Conservation (phyloP, 1,140 invertebrate species). For the Marisa cornuarietis region DNA sequence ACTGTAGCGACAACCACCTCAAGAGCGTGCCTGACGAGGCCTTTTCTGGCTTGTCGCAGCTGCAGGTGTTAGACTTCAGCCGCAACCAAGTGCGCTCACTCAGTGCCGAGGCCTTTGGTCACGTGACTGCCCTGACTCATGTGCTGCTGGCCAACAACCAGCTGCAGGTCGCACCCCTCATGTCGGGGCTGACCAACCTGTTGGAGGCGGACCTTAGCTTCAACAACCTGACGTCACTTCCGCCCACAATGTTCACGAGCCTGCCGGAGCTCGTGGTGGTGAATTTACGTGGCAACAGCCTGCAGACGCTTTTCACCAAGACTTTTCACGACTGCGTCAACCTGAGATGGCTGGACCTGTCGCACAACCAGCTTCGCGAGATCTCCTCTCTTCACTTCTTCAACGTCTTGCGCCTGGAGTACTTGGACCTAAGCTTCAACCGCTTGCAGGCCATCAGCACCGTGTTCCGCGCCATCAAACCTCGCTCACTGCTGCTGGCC, state of each 20-base stretch:
- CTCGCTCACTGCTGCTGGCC: slow-evolving; percentile 27
- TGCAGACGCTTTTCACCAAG: slow-evolving; percentile 18
- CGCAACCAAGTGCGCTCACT: slow-evolving; percentile 20
- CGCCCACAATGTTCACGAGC: slow-evolving; percentile 14
- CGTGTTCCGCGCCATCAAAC: slow-evolving; percentile 14
- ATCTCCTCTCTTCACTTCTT: slow-evolving; percentile 13
- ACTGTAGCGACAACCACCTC: slow-evolving; percentile 32
- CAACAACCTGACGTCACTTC: slow-evolving; percentile 25
- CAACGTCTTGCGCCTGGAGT: background rate
- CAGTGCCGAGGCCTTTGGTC: slow-evolving; percentile 20
- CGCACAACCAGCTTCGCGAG: slow-evolving; percentile 17
- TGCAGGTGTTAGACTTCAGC: slow-evolving; percentile 25
- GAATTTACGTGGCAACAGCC: slow-evolving; percentile 5
- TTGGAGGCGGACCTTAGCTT: slow-evolving; percentile 21
- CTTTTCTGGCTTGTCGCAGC: slow-evolving; percentile 19
- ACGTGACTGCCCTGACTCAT: slow-evolving; percentile 8
- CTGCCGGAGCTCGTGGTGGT: slow-evolving; percentile 1
- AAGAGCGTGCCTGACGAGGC: slow-evolving; percentile 15
- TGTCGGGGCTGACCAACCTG: slow-evolving; percentile 20
- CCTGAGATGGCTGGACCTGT: slow-evolving; percentile 17
- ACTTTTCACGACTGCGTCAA: slow-evolving; percentile 17
- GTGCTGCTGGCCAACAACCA: slow-evolving; percentile 29
- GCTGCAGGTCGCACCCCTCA: slow-evolving; percentile 6
- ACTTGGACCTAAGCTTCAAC: slow-evolving; percentile 29
- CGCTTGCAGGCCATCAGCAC: slow-evolving; percentile 2